Percentiles rank a stretch among this genome's conserved stretches.
Conservation (phyloP, 2,888 invertebrate genomes). For the Bombylius discolor region DNA sequence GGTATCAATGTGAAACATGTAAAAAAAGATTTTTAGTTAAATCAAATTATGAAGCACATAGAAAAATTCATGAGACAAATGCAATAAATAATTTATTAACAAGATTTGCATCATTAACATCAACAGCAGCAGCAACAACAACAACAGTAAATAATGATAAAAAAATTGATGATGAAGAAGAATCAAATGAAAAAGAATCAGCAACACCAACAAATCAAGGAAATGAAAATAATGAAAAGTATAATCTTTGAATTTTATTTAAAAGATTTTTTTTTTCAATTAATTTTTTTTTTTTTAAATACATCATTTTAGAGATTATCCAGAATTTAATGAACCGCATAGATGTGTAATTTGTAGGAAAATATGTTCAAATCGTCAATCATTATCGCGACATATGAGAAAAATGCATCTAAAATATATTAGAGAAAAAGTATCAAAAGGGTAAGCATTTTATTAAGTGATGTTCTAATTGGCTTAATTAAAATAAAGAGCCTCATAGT, state of each 20-base stretch:
- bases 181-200: neutral
- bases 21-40: neutral
- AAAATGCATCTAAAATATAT: neutral
- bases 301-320: neutral
- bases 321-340: neutral
- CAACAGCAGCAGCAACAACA: no score
- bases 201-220: neutral
- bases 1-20: neutral
- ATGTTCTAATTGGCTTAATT: no score
- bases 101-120: no score
- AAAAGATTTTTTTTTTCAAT: no score
- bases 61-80: neutral
- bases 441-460: neutral
- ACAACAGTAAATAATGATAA: neutral
- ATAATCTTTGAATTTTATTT: neutral
- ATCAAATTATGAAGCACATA: neutral
- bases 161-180: neutral
- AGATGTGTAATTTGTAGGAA: neutral
- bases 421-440: neutral
- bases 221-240: neutral
- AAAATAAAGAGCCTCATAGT: no score
- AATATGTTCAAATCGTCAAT: neutral
- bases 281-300: no score
- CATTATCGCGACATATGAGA: neutral
- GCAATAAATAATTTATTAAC: neutral